phyloP scores from a whole-genome alignment of 2,888 invertebrate genomes.

The Phortica magna region DNA sequence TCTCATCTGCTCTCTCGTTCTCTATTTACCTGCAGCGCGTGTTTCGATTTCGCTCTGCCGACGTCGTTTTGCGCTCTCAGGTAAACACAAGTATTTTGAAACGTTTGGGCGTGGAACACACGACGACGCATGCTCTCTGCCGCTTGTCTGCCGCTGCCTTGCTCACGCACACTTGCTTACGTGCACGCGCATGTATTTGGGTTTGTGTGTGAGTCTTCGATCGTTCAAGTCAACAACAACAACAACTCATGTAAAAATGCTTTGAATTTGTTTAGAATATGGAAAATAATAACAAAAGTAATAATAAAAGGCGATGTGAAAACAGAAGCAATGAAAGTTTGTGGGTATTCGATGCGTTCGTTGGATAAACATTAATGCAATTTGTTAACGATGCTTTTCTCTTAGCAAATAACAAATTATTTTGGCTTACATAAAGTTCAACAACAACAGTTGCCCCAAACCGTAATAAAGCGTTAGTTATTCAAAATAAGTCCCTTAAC shows the following conservation, averaged over 20 bases:
- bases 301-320: constrained; percentile 69
- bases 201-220: constrained; percentile 29
- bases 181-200: too few species aligned
- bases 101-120: constrained; percentile 34
- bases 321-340: constrained; percentile 57
- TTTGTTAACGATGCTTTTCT: too few species aligned
- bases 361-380: neutral
- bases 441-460: too few species aligned
- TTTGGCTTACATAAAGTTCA: too few species aligned
- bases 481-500: too few species aligned
- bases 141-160: too few species aligned
- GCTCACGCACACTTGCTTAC: too few species aligned
- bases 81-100: constrained; percentile 5
- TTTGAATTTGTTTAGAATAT: constrained; percentile 74
- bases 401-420: too few species aligned
- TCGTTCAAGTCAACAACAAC: neutral
- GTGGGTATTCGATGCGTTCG: neutral
- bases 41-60: constrained; percentile 59
- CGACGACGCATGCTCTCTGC: too few species aligned
- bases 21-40: constrained; percentile 68
- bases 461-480: too few species aligned
- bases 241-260: constrained; percentile 10
- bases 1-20: too few species aligned
- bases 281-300: constrained; percentile 76
- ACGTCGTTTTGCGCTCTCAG: constrained; percentile 18